Base-by-base conservation (phyloP, 2,888 invertebrate genomes). In the Cecidostiba fungosa region DNA sequence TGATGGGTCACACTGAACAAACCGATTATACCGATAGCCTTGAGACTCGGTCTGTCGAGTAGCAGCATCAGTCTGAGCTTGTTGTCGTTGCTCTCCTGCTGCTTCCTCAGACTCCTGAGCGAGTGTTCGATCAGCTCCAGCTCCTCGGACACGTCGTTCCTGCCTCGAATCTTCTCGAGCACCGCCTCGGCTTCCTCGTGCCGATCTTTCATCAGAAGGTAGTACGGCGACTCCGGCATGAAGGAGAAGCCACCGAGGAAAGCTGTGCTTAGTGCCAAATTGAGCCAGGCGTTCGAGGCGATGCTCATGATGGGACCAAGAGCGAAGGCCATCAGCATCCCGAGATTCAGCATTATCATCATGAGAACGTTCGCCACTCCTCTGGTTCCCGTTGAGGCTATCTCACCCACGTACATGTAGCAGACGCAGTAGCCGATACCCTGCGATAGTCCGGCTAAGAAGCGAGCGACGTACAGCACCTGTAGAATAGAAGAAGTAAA, bases 331-430 rank as follows among this genome's bases (percentile, higher is more conserved):
- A 89, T 78, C 6, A 93, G 87, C n/a, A 91, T 89, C 12, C 92
- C 93, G 39, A 89, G 54, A 77, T 91, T 92, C 90, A 94, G 94
- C 91, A 95, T 94, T 92, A 95, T 94, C 89, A 94, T 94, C 93
- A 94, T 94, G 87, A 95, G 93, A 29, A 95, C 95, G 73, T 77
- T 85, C 36, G 95, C 94, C 36, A 95, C 95, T n/a, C 96, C 96
- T 82, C 96, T 94, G 0, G 87, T 86, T 0, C 85, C 79, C 10
- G 86, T 79, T 3, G 90, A 91, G 0, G 89, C 87, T 76, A 91
- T 86, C 86, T 91, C 91, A 6, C 89, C 91, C 12, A 90, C 78
- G 88, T 91, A 91, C 78, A 91, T 89, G 70, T 89, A 89, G 2
- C 80, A 66, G 6, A 89, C 88, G 87, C 89, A 89, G 43, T 89